Conservation (phyloP, 2,113 vertebrate genomes). For the Rana temporaria region DNA sequence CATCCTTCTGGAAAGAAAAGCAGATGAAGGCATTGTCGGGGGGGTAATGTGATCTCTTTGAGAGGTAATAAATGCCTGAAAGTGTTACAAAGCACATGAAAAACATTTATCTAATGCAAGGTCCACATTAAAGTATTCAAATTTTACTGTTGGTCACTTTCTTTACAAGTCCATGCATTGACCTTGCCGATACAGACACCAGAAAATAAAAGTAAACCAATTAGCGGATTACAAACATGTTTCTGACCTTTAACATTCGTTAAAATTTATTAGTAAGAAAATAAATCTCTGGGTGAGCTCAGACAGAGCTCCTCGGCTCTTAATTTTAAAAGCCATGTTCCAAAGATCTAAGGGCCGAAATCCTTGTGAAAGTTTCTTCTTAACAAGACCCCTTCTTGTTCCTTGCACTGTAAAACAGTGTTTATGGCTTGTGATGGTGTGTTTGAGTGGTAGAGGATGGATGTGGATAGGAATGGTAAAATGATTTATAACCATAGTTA, state of each 20-base stretch:
- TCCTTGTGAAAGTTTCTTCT: conserved; percentile 56
- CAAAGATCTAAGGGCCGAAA: conserved; percentile 64
- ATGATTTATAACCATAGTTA: too few relatives aligned
- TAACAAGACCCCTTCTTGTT: conserved; percentile 54
- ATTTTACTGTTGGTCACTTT: not conserved
- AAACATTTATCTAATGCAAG: too few relatives aligned
- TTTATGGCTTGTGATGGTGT: conserved; percentile 60
- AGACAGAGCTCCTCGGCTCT: conserved; percentile 64
- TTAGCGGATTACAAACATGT: conserved; percentile 45
- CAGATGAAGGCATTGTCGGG: too few relatives aligned
- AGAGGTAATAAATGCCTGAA: too few relatives aligned
- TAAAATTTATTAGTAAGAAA: conserved; percentile 66
- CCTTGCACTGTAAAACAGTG: conserved; percentile 60
- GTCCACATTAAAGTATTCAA: too few relatives aligned
- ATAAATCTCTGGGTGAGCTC: conserved; percentile 66
- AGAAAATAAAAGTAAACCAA: conserved; percentile 34
- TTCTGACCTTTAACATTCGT: conserved; percentile 64
- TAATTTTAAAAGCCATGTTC: conserved; percentile 68
- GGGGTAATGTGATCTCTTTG: too few relatives aligned
- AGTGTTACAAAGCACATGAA: too few relatives aligned
- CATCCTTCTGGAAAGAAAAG: too few relatives aligned
- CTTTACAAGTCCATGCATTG: not conserved
- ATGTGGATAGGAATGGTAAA: conserved; percentile 42
- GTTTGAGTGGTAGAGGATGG: conserved; percentile 62
- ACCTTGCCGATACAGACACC: too few relatives aligned